Percentiles rank a stretch among this genome's conserved stretches.
Conservation (phyloP, 2,888 invertebrate genomes). For the Eristalis pertinax region DNA sequence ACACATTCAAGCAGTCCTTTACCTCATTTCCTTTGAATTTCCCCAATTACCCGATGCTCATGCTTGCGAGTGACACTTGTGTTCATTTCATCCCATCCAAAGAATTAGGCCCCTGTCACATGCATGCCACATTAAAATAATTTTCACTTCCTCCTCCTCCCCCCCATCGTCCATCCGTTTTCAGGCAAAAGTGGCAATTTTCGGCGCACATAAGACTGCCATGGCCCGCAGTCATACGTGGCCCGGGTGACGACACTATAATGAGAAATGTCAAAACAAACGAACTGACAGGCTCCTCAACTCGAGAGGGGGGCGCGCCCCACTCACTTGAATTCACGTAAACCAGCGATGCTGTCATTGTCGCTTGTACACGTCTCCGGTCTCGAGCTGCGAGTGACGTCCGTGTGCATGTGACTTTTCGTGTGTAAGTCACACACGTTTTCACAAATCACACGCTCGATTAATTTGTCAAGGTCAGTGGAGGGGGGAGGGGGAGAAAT, state of each 20-base stretch:
- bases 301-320: background rate
- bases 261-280: slow-evolving; percentile 35
- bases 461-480: background rate
- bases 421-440: background rate
- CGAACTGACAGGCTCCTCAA: background rate
- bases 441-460: background rate
- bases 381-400: background rate
- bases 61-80: slow-evolving; percentile 16
- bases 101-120: slow-evolving; percentile 26
- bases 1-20: background rate
- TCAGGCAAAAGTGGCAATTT: background rate
- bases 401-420: background rate
- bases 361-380: background rate
- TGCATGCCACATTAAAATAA: slow-evolving; percentile 31
- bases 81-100: slow-evolving; percentile 25
- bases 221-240: background rate
- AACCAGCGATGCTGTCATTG: background rate
- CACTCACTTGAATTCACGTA: background rate
- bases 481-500: background rate
- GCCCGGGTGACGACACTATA: slow-evolving; percentile 13
- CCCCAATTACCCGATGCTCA: slow-evolving; percentile 9
- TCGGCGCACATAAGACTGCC: background rate
- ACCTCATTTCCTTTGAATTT: background rate
- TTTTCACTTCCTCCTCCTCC: background rate
- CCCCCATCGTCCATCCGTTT: too few species aligned